Evolutionary conservation across 2,888 invertebrate species (phyloP).

Genomic region (Rhopalosiphum nymphaeae): DNA sequence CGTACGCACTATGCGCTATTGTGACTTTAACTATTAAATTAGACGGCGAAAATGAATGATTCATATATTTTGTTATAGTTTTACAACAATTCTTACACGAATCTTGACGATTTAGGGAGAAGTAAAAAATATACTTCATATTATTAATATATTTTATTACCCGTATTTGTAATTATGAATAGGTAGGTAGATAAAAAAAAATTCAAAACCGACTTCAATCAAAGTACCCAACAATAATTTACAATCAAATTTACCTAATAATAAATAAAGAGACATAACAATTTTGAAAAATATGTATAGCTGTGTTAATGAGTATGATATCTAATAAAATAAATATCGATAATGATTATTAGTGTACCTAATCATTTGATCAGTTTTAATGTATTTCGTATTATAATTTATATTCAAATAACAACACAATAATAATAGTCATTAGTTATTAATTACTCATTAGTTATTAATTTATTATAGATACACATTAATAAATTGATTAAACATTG

Average conservation of each 20-base stretch:
- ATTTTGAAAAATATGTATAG: neutral
- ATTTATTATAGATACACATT: too few species aligned
- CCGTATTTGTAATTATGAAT: neutral
- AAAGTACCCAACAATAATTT: neutral
- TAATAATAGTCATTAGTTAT: neutral
- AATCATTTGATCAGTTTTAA: neutral
- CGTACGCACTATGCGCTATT: neutral
- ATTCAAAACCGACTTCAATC: neutral
- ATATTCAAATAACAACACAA: neutral
- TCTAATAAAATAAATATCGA: neutral
- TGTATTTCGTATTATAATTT: neutral
- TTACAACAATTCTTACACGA: neutral
- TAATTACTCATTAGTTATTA: too few species aligned
- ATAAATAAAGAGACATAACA: too few species aligned
- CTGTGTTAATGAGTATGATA: neutral
- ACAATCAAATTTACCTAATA: neutral
- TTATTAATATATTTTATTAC: neutral
- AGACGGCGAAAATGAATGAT: neutral
- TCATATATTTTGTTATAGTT: neutral
- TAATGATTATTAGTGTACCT: neutral
- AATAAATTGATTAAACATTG: neutral
- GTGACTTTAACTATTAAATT: neutral
- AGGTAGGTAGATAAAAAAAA: neutral
- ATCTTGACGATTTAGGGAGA: neutral
- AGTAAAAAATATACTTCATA: neutral